Evolutionary conservation across 2,113 vertebrate genomes (phyloP).

Genomic region (Lanius ludovicianus): DNA sequence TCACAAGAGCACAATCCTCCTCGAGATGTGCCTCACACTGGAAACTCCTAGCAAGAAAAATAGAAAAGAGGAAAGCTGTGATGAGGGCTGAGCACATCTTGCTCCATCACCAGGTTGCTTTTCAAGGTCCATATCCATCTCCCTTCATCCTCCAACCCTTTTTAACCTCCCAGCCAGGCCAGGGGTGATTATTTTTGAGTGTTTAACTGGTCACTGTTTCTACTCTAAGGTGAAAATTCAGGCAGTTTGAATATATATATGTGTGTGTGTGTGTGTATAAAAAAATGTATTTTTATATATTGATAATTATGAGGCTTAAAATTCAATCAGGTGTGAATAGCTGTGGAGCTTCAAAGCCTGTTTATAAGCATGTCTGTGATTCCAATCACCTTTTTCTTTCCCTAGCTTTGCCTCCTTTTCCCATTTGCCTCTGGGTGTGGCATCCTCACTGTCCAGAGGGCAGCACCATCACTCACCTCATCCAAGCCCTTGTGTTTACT

Average conservation of each 20-base stretch:
- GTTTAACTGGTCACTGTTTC: not conserved
- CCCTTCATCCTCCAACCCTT: not conserved
- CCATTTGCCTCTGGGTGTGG: not conserved
- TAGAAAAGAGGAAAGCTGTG: not conserved
- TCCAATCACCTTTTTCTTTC: not conserved
- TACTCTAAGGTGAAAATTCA: not conserved
- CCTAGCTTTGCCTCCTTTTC: not conserved
- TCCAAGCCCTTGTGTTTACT: not conserved
- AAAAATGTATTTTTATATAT: not conserved
- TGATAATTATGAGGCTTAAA: not conserved
- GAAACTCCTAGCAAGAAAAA: not conserved
- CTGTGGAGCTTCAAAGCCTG: not conserved
- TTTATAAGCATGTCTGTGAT: not conserved
- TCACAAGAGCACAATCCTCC: not conserved
- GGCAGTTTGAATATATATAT: not conserved
- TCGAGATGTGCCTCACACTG: not conserved
- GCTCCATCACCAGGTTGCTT: not conserved
- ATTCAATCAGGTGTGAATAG: not conserved
- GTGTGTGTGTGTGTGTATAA: not conserved
- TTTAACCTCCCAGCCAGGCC: not conserved
- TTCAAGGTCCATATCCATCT: not conserved
- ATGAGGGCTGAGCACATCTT: not conserved
- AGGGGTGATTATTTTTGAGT: not conserved
- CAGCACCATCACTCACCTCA: not conserved
- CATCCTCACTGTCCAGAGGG: fast-evolving